Base-by-base conservation (phyloP, 1,140 invertebrate genomes). In the Eueides isabella region DNA sequence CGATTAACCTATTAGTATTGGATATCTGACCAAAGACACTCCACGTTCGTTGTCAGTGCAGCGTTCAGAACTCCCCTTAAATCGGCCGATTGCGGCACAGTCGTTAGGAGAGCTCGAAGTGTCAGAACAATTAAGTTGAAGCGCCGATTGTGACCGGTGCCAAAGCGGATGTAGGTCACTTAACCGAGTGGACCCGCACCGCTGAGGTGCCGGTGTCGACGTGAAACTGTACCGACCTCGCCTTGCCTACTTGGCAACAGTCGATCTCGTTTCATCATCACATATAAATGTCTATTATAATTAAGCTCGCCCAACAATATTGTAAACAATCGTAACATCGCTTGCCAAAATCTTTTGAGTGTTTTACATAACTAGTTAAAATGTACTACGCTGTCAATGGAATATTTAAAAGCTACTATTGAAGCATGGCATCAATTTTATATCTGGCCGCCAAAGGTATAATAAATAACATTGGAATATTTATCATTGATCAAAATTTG, bases 141-240 rank as follows among this genome's bases (percentile, higher is more conserved):
- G 91, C 91, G 88, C 85, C 82, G 89, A 91, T 91, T 90, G 91
- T 89, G 86, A 92, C 79, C 89, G 85, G 84, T 92, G 91, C 91
- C 91, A 92, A 92, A 90, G 86, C 88, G 86, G 88, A 92, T 92
- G 82, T 92, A 91, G 91, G 91, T 92, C 89, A 92, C 85, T 88
- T 81, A 80, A 80, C 84, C 74, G 83, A 86, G 88, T 88, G 89
- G 87, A 86, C 89, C 84, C 79, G 81, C 82, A 77, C 81, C 81
- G 74, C 72, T 83, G 87, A 90, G 84, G 67, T 69, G 44, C 48
- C 44, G 67, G 48, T 33, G 29, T 68, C 66, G 67, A 61, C 67
- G 73, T 68, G 68, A 67, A 79, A 74, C 75, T 72, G 79, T 79
- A 69, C 80, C 78, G 78, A 77, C 83, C 76, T 74, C 69, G 67